These are phyloP conservation scores for Brevipalpus yothersi DNA, from an alignment of 1,140 invertebrate genomes.

Conservation along the genomic window DNA sequence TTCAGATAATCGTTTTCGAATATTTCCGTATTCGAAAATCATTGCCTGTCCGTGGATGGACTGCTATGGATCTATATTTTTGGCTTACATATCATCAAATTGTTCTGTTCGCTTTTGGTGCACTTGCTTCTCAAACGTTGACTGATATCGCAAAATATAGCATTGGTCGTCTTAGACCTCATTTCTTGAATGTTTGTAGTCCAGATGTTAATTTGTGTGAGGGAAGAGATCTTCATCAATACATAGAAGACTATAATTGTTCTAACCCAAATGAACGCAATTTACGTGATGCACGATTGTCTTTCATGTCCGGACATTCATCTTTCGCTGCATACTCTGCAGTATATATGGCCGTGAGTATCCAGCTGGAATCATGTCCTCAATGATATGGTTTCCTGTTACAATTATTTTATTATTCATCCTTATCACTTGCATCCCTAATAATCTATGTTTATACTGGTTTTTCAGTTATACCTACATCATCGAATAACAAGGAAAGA, in stretches of 20 bases:
- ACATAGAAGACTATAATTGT: conserved; percentile 22
- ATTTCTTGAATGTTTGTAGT: conserved; percentile 46
- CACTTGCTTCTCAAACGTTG: conserved; percentile 47
- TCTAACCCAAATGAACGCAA: conserved; percentile 11
- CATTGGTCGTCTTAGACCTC: conserved; percentile 66
- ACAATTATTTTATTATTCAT: conserved; percentile 3
- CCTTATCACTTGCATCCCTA: neutral
- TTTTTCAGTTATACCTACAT: conserved; percentile 56
- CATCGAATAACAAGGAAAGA: conserved; percentile 24
- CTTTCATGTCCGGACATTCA: conserved; percentile 29
- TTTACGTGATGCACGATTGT: conserved; percentile 19
- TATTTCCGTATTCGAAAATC: neutral
- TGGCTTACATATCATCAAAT: conserved; percentile 18
- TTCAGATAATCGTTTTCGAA: neutral
- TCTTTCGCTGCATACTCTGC: conserved; percentile 26
- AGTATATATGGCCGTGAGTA: conserved; percentile 24
- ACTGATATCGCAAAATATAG: conserved; percentile 78
- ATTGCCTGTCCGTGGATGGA: neutral
- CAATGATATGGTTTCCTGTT: neutral
- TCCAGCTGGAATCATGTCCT: neutral
- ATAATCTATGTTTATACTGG: neutral
- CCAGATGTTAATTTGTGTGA: conserved; percentile 14
- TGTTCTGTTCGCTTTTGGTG: conserved; percentile 57
- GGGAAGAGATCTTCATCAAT: conserved; percentile 13
- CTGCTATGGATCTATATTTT: neutral